Conservation (phyloP, 2,113 vertebrate genomes). For the Morone chrysops region DNA sequence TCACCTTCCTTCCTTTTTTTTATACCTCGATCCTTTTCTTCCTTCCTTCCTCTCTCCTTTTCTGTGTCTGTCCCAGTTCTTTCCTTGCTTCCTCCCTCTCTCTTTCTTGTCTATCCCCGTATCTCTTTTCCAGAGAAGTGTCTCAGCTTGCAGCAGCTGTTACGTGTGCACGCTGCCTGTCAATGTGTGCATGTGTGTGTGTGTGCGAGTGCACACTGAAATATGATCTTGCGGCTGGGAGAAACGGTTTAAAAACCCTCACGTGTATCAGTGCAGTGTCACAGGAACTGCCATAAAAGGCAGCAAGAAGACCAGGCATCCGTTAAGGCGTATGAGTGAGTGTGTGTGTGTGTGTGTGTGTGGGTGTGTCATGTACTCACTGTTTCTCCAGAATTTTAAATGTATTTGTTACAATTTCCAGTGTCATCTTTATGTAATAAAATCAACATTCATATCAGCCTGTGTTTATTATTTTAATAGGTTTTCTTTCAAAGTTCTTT, state of each 20-base stretch:
- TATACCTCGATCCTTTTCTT: not conserved
- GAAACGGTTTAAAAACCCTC: conserved; percentile 58
- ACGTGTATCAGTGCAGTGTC: conserved; percentile 54
- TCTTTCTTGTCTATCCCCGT: not conserved
- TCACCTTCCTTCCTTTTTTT: not conserved
- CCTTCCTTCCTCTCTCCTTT: not conserved
- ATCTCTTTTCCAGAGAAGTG: conserved; percentile 35
- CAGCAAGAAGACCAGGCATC: conserved; percentile 32
- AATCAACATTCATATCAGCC: not conserved
- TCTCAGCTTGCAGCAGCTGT: conserved; percentile 62
- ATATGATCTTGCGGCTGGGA: conserved; percentile 47
- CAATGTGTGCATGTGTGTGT: conserved; percentile 10
- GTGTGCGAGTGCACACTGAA: conserved; percentile 16
- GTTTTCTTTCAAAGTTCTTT: not conserved
- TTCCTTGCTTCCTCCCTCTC: not conserved
- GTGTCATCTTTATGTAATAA: not conserved
- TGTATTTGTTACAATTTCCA: conserved; percentile 1
- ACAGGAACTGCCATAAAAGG: conserved; percentile 68
- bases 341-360: conserved; percentile 34
- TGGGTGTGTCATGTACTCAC: not conserved
- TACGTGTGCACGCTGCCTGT: not conserved
- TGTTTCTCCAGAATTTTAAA: conserved; percentile 27
- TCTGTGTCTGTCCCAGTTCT: not conserved
- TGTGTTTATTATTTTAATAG: not conserved
- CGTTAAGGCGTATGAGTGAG: conserved; percentile 9